phyloP scores from a whole-genome alignment of 2,888 invertebrate species.

The Sphinx pinastri region DNA sequence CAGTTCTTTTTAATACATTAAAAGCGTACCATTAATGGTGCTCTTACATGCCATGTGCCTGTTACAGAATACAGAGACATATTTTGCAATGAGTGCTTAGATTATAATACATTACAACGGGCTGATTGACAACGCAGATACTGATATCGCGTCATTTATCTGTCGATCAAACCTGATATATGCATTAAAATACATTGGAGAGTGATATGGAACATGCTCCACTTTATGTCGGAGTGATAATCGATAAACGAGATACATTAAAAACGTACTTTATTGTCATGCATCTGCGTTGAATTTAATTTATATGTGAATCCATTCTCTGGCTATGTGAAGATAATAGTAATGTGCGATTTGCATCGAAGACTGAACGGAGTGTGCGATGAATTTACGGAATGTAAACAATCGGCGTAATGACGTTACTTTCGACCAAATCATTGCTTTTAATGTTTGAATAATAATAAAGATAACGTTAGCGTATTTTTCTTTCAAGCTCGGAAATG shows the following conservation, averaged over 20 bases:
- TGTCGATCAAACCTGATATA: conserved; percentile 50
- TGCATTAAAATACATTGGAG: conserved; percentile 14
- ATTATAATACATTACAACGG: conserved; percentile 56
- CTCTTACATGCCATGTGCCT: conserved; percentile 38
- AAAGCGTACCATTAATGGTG: conserved; percentile 19
- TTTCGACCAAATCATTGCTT: neutral
- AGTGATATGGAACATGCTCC: neutral
- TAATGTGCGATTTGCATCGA: neutral
- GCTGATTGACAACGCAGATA: conserved; percentile 65
- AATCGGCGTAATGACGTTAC: neutral
- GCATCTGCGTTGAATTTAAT: neutral
- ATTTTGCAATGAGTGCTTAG: conserved; percentile 52
- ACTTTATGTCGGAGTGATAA: conserved; percentile 8
- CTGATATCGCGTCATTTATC: conserved; percentile 59
- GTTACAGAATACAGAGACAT: conserved; percentile 49
- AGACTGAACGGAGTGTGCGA: neutral
- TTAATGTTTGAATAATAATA: no score
- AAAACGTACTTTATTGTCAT: neutral
- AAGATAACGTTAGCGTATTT: no score
- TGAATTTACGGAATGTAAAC: neutral
- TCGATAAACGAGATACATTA: conserved; percentile 5
- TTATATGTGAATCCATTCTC: neutral
- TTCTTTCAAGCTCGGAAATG: no score
- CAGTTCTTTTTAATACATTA: conserved; percentile 2
- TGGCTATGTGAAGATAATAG: neutral